These are phyloP conservation scores for Tetragonula clypearis DNA, from an alignment of 1,140 invertebrate species.

Conservation along the genomic window DNA sequence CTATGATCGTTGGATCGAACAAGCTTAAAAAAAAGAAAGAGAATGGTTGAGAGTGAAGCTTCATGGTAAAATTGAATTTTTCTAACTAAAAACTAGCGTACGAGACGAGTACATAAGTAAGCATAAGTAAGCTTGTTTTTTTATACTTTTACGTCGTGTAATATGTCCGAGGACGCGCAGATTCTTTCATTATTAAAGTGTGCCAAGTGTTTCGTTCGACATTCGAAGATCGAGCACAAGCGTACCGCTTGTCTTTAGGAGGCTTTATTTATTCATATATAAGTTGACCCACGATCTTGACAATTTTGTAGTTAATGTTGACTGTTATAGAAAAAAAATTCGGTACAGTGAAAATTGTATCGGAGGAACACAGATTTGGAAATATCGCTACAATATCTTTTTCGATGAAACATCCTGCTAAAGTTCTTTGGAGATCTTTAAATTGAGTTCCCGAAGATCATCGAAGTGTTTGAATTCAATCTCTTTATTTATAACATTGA, in stretches of 20 bases:
- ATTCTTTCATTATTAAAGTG: background rate
- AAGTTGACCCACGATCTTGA: background rate
- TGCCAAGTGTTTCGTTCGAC: background rate
- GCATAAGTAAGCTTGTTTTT: too few relatives aligned
- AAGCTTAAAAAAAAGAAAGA: too few relatives aligned
- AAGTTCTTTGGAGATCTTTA: background rate
- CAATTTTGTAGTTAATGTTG: background rate
- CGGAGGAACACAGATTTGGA: background rate
- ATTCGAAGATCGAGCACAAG: background rate
- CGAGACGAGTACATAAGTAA: too few relatives aligned
- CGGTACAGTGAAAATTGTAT: background rate
- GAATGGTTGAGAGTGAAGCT: too few relatives aligned
- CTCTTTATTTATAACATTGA: background rate
- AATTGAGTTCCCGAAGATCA: background rate
- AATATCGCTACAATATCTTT: background rate
- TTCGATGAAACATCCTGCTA: background rate
- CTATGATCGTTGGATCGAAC: too few relatives aligned
- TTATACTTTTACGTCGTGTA: too few relatives aligned
- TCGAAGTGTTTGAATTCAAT: background rate
- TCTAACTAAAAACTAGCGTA: too few relatives aligned
- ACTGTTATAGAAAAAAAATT: background rate
- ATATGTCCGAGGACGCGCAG: too few relatives aligned
- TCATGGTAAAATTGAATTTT: too few relatives aligned
- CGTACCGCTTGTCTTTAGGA: background rate
- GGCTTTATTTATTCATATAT: background rate